Conservation (phyloP, 2,797 vertebrate genomes). For the Danio albolineatus region DNA sequence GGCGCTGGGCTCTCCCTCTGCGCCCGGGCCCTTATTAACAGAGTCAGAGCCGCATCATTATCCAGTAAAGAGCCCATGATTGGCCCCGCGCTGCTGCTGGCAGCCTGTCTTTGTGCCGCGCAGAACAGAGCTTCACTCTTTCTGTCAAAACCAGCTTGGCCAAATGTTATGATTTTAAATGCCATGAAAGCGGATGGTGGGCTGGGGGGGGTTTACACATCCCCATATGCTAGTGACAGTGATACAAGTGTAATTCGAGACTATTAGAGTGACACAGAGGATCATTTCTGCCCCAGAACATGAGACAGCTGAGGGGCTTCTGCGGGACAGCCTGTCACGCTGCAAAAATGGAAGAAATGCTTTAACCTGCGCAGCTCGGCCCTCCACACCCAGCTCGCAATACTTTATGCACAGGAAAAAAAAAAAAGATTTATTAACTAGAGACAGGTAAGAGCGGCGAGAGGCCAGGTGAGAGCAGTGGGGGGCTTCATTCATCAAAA, state of each 20-base stretch:
- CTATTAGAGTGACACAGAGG: constrained; percentile 94
- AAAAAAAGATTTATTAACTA: constrained; percentile 89
- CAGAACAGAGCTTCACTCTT: constrained; percentile 73
- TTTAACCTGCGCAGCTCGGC: constrained; percentile 85
- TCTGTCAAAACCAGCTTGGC: constrained; percentile 89
- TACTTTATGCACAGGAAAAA: constrained; percentile 67
- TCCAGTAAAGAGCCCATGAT: constrained; percentile 83
- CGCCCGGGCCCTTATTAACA: constrained; percentile 70
- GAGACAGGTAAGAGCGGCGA: constrained; percentile 82
- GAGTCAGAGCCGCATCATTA: constrained; percentile 86
- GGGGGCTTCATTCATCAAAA: constrained; percentile 69
- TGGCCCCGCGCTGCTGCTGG: constrained; percentile 85
- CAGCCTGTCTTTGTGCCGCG: constrained; percentile 83
- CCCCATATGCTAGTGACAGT: constrained; percentile 94
- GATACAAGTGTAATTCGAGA: constrained; percentile 98
- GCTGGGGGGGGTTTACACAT: constrained; percentile 89
- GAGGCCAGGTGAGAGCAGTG: constrained; percentile 75
- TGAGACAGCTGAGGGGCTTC: constrained; percentile 83
- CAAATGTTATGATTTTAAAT: constrained; percentile 97
- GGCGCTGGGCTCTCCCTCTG: constrained; percentile 66
- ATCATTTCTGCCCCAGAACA: constrained; percentile 87
- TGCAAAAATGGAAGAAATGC: constrained; percentile 95
- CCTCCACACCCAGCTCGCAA: constrained; percentile 47
- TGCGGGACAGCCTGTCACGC: constrained; percentile 90
- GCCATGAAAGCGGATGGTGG: constrained; percentile 91